Evolutionary conservation across 2,113 vertebrate species (phyloP).

Genomic region (Varanus salvator): DNA sequence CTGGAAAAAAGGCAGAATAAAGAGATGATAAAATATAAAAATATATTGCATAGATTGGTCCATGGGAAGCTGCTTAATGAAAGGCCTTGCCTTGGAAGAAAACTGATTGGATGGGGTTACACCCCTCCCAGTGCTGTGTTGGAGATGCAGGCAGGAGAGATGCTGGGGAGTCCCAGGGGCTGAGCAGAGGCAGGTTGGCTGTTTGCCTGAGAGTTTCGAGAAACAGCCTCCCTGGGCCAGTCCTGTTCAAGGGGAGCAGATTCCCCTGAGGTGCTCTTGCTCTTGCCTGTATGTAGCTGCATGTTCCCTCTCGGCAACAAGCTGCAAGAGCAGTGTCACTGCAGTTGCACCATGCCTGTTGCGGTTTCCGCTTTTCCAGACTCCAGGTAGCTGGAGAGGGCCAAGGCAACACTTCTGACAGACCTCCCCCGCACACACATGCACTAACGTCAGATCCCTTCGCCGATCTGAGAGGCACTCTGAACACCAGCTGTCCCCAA

Average conservation of each 20-base stretch:
- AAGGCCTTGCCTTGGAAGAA: neutral
- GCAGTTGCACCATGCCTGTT: slow-evolving; percentile 55
- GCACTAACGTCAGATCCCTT: neutral
- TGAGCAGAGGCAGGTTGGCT: neutral
- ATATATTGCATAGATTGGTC: too few species aligned
- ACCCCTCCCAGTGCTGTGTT: neutral
- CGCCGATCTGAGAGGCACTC: neutral
- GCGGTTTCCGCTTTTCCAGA: neutral
- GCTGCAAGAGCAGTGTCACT: neutral
- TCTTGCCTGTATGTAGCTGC: neutral
- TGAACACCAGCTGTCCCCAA: neutral
- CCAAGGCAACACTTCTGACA: too few species aligned
- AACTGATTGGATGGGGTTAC: neutral
- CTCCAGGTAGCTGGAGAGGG: neutral
- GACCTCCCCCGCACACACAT: too few species aligned
- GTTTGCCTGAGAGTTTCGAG: neutral
- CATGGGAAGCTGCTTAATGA: too few species aligned
- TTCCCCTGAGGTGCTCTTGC: neutral
- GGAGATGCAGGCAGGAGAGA: neutral
- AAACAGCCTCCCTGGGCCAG: neutral
- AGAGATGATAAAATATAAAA: too few species aligned
- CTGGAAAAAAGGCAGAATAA: too few species aligned
- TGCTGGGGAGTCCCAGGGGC: neutral
- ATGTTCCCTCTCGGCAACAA: neutral
- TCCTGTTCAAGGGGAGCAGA: neutral